These are phyloP conservation scores for Lepisosteus oculatus DNA, from an alignment of 2,113 vertebrate species.

Conservation along the genomic window DNA sequence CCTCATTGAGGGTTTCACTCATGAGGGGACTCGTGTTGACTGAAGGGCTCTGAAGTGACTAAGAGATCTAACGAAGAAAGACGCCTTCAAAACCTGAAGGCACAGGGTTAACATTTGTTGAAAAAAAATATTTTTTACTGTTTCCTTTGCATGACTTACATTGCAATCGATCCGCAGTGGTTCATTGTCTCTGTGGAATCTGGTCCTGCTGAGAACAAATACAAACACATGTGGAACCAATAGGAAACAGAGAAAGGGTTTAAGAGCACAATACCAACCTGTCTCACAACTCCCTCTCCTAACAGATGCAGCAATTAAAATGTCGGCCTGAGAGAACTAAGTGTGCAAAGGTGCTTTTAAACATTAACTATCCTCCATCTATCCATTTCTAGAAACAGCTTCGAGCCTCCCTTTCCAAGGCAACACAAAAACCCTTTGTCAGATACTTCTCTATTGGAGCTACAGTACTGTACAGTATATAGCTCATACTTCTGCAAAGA, in stretches of 20 bases:
- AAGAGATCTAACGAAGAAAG: not conserved
- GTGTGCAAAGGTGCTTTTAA: conserved; percentile 51
- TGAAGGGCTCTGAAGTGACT: not conserved
- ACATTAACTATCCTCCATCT: too few relatives aligned
- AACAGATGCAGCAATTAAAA: conserved; percentile 76
- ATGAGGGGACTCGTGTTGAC: not conserved
- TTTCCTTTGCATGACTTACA: conserved; percentile 74
- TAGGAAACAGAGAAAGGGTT: conserved; percentile 71
- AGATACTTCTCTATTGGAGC: too few relatives aligned
- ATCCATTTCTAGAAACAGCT: too few relatives aligned
- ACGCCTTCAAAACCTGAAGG: not conserved
- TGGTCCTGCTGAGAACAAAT: conserved; percentile 73
- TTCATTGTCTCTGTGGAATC: conserved; percentile 77
- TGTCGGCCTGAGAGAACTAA: conserved; percentile 59
- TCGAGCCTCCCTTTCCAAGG: too few relatives aligned
- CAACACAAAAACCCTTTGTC: too few relatives aligned
- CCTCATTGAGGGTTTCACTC: too few relatives aligned
- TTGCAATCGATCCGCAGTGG: conserved; percentile 71
- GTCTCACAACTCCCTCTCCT: conserved; percentile 68
- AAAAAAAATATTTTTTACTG: conserved; percentile 50
- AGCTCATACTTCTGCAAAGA: too few relatives aligned
- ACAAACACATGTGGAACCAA: conserved; percentile 82
- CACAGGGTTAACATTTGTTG: conserved; percentile 57
- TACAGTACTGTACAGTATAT: too few relatives aligned
- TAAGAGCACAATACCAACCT: conserved; percentile 62